Evolutionary conservation across 2,888 invertebrate genomes (phyloP), one percentile per base, ranked within the genome.

Genomic region (Drosophila falleni): DNA sequence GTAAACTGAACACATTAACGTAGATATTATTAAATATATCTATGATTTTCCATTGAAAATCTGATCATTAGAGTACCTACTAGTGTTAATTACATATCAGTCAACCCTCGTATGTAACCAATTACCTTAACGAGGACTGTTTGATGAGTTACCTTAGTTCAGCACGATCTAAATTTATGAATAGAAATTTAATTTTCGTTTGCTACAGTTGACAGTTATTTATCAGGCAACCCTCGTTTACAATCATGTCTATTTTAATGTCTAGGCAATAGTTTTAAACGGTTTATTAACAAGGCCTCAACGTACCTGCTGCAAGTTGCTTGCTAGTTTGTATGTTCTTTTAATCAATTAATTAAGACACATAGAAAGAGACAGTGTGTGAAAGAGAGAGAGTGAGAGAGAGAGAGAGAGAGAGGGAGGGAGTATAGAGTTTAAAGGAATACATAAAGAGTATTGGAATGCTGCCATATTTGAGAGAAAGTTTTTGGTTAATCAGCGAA

Each of bases 221-320:
- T 37, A 55, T 51, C 41, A 44, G 33, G 31, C 70, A 15, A 15
- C 33, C 46, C 55, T 56, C 58, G 44, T 31, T 19, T n/a, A 33
- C 42, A 63, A 64, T 59, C 74, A 71, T 60, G 56, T 73, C 58
- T 37, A 59, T 69, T 54, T 67, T 73, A 88, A 75, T 29, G 16
- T 47, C 68, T 81, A 85, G 73, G 54, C 70, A 56, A 73, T 84
- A 87, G 76, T 72, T 70, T 76, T 85, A 80, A 86, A 82, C 80
- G 87, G 86, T 87, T 76, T 87, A 87, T 85, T 87, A 89, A 87
- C 87, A 85, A 85, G 81, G 78, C 81, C 89, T 83, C 80, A 89
- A 91, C 90, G 90, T 90, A 90, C 91, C 90, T 90, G 91, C 91
- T 90, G 91, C 90, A 90, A 90, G 87, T 74, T 71, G 84, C 90